Evolutionary conservation across 2,113 vertebrate species (phyloP), one percentile per base, ranked within the genome.

Genomic region (Lamprotornis superbus): DNA sequence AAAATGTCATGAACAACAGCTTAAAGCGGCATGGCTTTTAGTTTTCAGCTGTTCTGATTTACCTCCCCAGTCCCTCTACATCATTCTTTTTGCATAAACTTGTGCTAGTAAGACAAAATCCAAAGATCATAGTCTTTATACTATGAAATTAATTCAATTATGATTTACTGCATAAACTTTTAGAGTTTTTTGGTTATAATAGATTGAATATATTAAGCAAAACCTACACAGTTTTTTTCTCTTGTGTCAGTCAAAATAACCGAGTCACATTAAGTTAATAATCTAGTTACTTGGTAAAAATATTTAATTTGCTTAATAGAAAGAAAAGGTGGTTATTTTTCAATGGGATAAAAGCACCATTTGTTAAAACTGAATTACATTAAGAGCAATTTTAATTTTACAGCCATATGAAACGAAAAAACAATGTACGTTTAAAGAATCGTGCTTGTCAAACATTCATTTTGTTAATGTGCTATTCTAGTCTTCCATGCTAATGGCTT

Each of bases 231-330:
- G 11, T 0, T 57, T 33, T 59, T 33, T 8, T 15, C 22, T 59
- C 40, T 20, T 0, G 0, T 59, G 55, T 83, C 94, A 14, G 82
- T 96, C 93, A 96, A 95, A 96, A 92, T 89, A 94, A 81, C 78
- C 81, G 63, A 95, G 60, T 44, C 22, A 57, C 81, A 90, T 84
- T 94, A 53, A 49, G 73, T 65, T 95, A 93, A 91, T 90, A 90
- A 93, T 78, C 71, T 93, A 83, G 56, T 67, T 95, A 56, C 75
- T 88, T 68, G 70, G 42, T 86, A 84, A 97, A 97, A 95, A 96
- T 87, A 97, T 87, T 97, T 94, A 90, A 94, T 88, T 81, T 96
- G 86, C 65, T 96, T 95, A 89, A 92, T 75, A 93, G 73, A 97
- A 88, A 95, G 88, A 93, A 94, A 89, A 89, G 78, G 39, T 93